Base-by-base conservation (phyloP, 2,888 invertebrate genomes). In the Terebella lapidaria region DNA sequence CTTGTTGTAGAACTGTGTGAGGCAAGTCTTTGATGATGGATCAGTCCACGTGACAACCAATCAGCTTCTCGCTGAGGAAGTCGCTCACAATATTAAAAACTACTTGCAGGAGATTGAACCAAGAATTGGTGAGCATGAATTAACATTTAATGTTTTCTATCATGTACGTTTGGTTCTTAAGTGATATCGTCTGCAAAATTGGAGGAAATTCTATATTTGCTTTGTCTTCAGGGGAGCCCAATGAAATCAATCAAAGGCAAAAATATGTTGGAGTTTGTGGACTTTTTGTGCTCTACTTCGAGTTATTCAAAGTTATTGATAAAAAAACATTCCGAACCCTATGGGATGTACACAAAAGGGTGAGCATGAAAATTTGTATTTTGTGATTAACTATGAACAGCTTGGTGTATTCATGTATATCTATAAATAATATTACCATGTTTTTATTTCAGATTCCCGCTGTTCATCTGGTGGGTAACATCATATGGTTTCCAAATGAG, bases 401-500 rank as follows among this genome's bases (percentile, higher is more conserved):
- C 42, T 35, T n/a, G 42, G 42, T 35, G 10, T 15, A 35, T 35
- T 35, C 42, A 35, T 35, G 42, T n/a, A n/a, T n/a, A n/a, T n/a
- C n/a, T n/a, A n/a, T n/a, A n/a, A n/a, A n/a, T n/a, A n/a, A n/a
- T n/a, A n/a, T n/a, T n/a, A n/a, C n/a, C n/a, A n/a, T n/a, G n/a
- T n/a, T n/a, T n/a, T n/a, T n/a, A n/a, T n/a, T n/a, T 2, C 64
- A 90, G 86, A 85, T 89, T 51, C 89, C 89, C 67, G 89, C 89
- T 30, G 87, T 93, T 60, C 87, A 88, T 52, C 81, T 96, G 30
- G 84, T 87, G 60, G 92, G 91, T 1, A 90, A 90, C 74, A 84
- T 89, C 20, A 79, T 91, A 57, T 95, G 93, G 92, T 87, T 89
- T 72, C 91, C 94, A 0, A 89, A 89, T 75, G 85, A 86, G 69